Conservation (phyloP, 2,113 vertebrate species). For the Caranx melampygus region DNA sequence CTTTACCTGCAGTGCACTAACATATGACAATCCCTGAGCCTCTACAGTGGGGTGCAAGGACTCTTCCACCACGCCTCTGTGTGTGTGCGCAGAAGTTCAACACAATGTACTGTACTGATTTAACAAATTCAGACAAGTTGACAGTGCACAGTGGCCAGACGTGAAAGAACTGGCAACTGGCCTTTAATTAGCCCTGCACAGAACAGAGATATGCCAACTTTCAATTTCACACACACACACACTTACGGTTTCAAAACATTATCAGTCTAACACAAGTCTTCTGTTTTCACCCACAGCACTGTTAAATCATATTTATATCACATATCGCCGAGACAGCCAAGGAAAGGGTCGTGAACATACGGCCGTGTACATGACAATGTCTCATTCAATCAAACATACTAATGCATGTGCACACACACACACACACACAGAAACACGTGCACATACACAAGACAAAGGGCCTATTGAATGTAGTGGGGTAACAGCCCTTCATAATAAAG, state of each 20-base stretch:
- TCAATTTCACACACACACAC: not conserved
- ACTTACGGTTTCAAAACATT: not conserved
- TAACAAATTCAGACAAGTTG: not conserved
- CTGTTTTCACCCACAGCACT: not conserved
- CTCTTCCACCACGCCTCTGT: not conserved
- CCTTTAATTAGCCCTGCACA: not conserved
- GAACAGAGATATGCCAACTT: not conserved
- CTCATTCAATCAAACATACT: conserved; percentile 49
- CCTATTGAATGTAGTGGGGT: conserved; percentile 82
- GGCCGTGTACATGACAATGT: conserved; percentile 49
- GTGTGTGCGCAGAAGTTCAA: not conserved
- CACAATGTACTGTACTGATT: not conserved
- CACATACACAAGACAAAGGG: conserved; percentile 80
- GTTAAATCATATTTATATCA: conserved; percentile 25
- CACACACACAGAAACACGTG: conserved; percentile 37
- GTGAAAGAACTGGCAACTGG: not conserved
- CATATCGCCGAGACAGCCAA: conserved; percentile 9
- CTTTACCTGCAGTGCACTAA: not conserved
- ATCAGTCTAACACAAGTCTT: not conserved
- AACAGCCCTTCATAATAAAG: conserved; percentile 83
- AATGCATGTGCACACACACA: conserved; percentile 50
- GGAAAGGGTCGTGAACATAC: conserved; percentile 29
- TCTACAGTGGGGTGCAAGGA: not conserved
- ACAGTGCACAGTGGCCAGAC: not conserved
- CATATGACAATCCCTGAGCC: not conserved